These are phyloP conservation scores for Trileptium ribeirensis DNA, from an alignment of 2,888 invertebrate genomes.

Conservation along the genomic window DNA sequence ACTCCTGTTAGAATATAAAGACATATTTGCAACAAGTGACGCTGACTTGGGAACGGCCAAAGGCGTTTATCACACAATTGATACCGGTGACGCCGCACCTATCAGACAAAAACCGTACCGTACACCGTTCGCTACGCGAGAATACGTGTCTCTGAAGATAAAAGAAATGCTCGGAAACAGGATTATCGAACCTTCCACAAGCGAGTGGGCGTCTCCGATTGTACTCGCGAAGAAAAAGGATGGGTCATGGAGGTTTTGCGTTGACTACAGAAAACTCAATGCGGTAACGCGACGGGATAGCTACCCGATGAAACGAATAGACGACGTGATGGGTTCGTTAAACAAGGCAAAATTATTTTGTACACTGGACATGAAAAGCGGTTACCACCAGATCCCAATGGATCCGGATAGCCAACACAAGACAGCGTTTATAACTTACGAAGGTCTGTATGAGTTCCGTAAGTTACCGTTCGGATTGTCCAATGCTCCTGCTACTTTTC, in stretches of 20 bases:
- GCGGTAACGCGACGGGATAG: neutral
- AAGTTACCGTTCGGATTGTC: conserved; percentile 15
- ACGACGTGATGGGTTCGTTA: neutral
- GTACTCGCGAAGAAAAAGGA: conserved; percentile 7
- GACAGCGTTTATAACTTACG: neutral
- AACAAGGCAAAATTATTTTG: neutral
- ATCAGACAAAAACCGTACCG: neutral
- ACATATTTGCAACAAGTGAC: neutral
- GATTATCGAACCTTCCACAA: neutral
- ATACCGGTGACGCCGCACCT: neutral
- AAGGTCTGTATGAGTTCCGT: neutral
- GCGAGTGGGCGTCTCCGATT: conserved; percentile 1
- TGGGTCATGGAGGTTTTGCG: neutral
- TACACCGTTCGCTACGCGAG: neutral
- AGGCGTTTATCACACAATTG: neutral
- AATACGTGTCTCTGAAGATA: neutral
- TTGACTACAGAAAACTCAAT: conserved; percentile 10
- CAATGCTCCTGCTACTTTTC: conserved; percentile 19
- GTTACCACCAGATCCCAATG: neutral
- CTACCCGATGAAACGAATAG: neutral
- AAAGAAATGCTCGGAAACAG: neutral
- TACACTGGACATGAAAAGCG: conserved; percentile 2
- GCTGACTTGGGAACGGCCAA: neutral
- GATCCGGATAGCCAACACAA: neutral
- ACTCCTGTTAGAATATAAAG: neutral